Evolutionary conservation across 2,797 vertebrate species (phyloP), one percentile per base, ranked within the genome.

Genomic region (Poeciliopsis paucimaculata): DNA sequence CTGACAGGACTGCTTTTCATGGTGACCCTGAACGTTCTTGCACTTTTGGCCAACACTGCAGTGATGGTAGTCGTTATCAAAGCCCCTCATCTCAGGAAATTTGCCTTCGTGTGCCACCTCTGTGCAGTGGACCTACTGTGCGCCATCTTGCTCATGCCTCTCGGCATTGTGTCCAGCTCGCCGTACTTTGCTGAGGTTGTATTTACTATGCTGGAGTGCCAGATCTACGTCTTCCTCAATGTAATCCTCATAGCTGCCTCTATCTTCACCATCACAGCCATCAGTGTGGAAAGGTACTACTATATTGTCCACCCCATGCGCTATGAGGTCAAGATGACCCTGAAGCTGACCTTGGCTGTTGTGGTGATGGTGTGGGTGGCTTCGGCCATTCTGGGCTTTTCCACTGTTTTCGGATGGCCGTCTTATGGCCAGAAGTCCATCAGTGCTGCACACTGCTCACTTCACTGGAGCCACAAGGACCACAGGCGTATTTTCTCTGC

Each of bases 261-360:
- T 46, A 97, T 98, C 84, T 96, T 99, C 75, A 97, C 97, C 60
- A 94, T 98, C 90, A 97, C 97, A 0, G 94, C 96, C 72, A 98
- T 99, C 87, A 98, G 97, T 0, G 95, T 99, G 72, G 98, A 98
- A 88, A 94, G 98, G 23, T 98, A 97, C 92, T 98, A 97, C 88
- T 97, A 98, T 90, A 98, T 99, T 0, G 96, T 97, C 49, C 97
- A 98, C 64, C 98, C 98, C 18, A 95, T 99, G 96, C 96, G 94
- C 83, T 98, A 98, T 0, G 96, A 97, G 84, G 95, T 96, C 28
- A 97, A 97, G 86, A 98, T 98, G 93, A 97, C 97, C 0, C 93
- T 97, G n/a, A 93, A 94, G 84, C 90, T 98, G 28, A 97, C 96
- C 0, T 93, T 96, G 5, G 94, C 93, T 0, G 95, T 97, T 1